These are phyloP conservation scores for Loripinus fragilis DNA, from an alignment of 2,888 invertebrate genomes.

Conservation along the genomic window DNA sequence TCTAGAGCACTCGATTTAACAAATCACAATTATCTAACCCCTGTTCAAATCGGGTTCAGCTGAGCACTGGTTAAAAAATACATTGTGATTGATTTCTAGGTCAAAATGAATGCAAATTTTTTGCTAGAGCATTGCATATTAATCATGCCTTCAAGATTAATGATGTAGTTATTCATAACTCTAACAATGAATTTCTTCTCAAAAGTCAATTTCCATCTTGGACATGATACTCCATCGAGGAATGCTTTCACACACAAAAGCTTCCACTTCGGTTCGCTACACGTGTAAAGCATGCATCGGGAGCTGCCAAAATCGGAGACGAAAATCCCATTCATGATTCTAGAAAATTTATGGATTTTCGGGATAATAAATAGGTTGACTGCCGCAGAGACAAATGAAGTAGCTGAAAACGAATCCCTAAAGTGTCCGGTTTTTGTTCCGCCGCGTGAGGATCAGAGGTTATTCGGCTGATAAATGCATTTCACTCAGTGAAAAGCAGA, in stretches of 20 bases:
- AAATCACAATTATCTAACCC: too few species aligned
- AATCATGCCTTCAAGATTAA: constrained; percentile 16
- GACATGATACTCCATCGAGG: neutral
- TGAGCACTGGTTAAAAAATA: neutral
- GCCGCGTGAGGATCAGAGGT: constrained; percentile 50
- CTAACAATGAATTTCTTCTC: neutral
- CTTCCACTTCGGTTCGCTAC: neutral
- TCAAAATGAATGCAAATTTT: neutral
- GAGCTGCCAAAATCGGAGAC: constrained; percentile 7
- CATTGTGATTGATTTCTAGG: neutral
- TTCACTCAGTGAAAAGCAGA: constrained; percentile 52
- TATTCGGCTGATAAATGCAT: constrained; percentile 50
- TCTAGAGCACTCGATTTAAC: too few species aligned
- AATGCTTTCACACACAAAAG: neutral
- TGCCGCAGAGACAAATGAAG: constrained; percentile 42
- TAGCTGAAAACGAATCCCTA: constrained; percentile 56
- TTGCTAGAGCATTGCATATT: neutral
- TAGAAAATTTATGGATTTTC: constrained; percentile 38
- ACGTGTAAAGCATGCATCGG: constrained; percentile 10
- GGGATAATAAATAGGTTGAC: constrained; percentile 47
- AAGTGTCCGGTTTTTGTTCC: constrained; percentile 53
- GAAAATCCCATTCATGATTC: constrained; percentile 16
- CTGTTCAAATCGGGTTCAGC: too few species aligned
- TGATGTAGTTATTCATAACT: constrained; percentile 6
- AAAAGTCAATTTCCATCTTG: constrained; percentile 13